Base-by-base conservation (phyloP, 2,113 vertebrate species). In the Pycnonotus jocosus region DNA sequence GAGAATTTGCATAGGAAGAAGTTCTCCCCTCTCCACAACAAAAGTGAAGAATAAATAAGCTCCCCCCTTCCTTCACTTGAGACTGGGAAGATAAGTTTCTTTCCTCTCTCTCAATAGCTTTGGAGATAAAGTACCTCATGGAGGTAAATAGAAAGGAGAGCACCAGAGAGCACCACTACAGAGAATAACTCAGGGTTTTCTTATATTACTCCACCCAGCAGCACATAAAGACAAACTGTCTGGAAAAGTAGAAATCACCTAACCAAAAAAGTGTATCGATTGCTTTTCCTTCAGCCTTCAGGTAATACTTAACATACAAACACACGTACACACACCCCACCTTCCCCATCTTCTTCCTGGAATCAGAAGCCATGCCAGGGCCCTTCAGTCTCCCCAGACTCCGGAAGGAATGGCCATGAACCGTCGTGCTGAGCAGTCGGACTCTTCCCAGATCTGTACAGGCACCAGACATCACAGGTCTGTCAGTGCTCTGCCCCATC, bases 271-370 rank as follows among this genome's bases (percentile, higher is more conserved):
- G 7, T 15, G 3, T 28, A 35, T 48, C 1, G 15, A 22, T 27
- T 64, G n/a, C 70, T 62, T 61, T 78, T 80, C 33, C 25, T 79
- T 86, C 28, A 70, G 35, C 9, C 16, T 66, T 61, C 38, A 44
- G 7, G 5, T 60, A 45, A 45, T 42, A 68, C 23, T 40, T 61
- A 61, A 54, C 10, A 35, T 6, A 47, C 22, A n/a, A 56, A 47
- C 28, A 47, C 19, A 35, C 1, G 0, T 12, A 10, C 38, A 30
- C 33, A 48, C 17, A 6, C 21, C 9, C 40, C 0, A 0, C 16
- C 24, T 54, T 47, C 8, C 21, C 15, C 12, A 27, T 42, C 27
- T 40, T 40, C n/a, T 57, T n/a, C 24, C 25, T 15, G 35, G 15
- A 60, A 27, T 68, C 56, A 71, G 38, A 71, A 66, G 18, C 27